Evolutionary conservation across 2,113 vertebrate genomes (phyloP).

Genomic region (Leucosticte australis): DNA sequence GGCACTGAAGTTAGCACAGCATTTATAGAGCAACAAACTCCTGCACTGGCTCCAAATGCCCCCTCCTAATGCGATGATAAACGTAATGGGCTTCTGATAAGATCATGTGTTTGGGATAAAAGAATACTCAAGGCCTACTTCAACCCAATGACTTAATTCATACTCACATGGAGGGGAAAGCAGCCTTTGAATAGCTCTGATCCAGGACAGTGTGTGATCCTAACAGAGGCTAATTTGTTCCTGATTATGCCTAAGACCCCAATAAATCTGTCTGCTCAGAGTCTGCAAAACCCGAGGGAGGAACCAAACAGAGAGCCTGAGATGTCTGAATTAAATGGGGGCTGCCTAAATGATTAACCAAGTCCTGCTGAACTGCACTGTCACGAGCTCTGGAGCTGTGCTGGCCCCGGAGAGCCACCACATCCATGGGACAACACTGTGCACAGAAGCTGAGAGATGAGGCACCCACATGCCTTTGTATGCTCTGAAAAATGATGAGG

Average conservation of each 20-base stretch:
- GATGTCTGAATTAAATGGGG: slow-evolving; percentile 57
- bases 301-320: slow-evolving; percentile 34
- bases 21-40: slow-evolving; percentile 18
- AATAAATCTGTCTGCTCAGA: slow-evolving; percentile 64
- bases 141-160: slow-evolving; percentile 47
- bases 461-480: accelerated
- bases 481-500: neutral
- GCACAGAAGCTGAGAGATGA: neutral
- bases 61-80: slow-evolving; percentile 40
- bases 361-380: slow-evolving; percentile 32
- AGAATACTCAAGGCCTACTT: slow-evolving; percentile 34
- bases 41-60: slow-evolving; percentile 33
- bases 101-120: slow-evolving; percentile 49
- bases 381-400: neutral
- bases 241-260: slow-evolving; percentile 66
- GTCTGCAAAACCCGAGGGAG: slow-evolving; percentile 56
- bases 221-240: slow-evolving; percentile 69
- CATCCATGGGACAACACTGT: neutral
- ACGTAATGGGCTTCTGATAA: slow-evolving; percentile 39
- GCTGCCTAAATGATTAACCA: slow-evolving; percentile 46
- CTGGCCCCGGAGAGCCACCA: neutral
- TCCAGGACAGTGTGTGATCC: slow-evolving; percentile 32
- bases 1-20: slow-evolving; percentile 23
- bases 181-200: slow-evolving; percentile 28
- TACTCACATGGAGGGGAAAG: slow-evolving; percentile 20